Base-by-base conservation (phyloP, 2,888 invertebrate species). In the Tipula confusa region DNA sequence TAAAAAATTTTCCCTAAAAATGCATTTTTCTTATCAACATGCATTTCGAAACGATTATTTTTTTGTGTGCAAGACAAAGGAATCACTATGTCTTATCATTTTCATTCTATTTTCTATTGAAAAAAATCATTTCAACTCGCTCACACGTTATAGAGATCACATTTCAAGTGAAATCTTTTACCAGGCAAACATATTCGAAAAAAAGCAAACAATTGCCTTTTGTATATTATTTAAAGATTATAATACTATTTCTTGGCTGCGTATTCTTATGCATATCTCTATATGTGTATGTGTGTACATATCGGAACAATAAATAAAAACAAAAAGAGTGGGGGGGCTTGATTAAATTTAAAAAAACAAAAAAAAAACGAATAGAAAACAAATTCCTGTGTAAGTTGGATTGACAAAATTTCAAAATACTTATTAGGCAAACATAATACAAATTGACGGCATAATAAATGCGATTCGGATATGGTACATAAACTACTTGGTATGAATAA, bases 151-250 rank as follows among this genome's bases (percentile, higher is more conserved):
- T 29, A 80, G 9, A 80, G 80, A 80, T 80, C 80, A 80, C 80
- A 80, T 80, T 80, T 80, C 80, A 80, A 80, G 80, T 80, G 31
- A 80, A 80, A 80, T 80, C 80, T 80, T 80, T 80, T 80, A 80
- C 11, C 80, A 80, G 80, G 80, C 80, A n/a, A 31, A 31, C 80
- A 80, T 15, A 80, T 24, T 24, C 24, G n/a, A 24, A 33, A 1
- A 18, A 24, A 64, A 64, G 24, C 64, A 64, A 64, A 64, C 11
- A 64, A 64, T 64, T 64, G 43, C 43, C 43, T 43, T 38, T n/a
- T 43, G 15, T 43, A 43, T n/a, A n/a, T n/a, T n/a, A 43, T 15
- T 15, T n/a, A n/a, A 6, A n/a, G n/a, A n/a, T n/a, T n/a, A n/a
- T n/a, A n/a, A n/a, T n/a, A n/a, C n/a, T n/a, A n/a, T n/a, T n/a